These are phyloP conservation scores for Tetanocera ferruginea DNA, from an alignment of 2,888 invertebrate genomes.

Conservation along the genomic window DNA sequence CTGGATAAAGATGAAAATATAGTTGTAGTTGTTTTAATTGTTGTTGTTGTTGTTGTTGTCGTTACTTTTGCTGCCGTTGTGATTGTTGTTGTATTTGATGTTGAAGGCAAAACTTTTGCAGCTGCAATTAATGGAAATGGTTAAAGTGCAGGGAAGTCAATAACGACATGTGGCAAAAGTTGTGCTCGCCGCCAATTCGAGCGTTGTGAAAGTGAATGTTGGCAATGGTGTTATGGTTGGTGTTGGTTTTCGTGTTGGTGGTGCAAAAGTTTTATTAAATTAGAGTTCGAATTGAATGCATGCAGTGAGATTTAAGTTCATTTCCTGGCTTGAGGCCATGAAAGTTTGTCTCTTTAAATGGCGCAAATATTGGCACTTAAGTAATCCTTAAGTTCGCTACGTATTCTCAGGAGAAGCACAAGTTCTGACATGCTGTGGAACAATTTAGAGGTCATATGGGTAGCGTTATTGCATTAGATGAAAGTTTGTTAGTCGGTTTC, in stretches of 20 bases:
- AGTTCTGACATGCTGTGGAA: too few species aligned
- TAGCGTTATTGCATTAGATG: too few species aligned
- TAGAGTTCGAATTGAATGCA: not conserved
- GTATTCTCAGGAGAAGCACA: too few species aligned
- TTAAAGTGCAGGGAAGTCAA: conserved; percentile 36
- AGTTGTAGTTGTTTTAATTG: not conserved
- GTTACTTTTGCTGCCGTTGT: not conserved
- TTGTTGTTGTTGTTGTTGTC: not conserved
- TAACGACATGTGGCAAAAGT: conserved; percentile 26
- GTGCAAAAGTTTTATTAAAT: not conserved
- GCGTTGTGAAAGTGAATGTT: not conserved
- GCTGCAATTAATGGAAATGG: conserved; percentile 35
- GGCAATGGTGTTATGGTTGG: not conserved
- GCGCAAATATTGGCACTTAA: too few species aligned
- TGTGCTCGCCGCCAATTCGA: not conserved
- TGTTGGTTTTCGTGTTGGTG: not conserved
- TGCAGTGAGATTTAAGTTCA: not conserved
- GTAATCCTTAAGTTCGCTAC: too few species aligned
- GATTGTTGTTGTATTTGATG: not conserved
- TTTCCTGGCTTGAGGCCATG: not conserved
- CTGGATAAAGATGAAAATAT: not conserved
- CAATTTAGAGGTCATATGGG: too few species aligned
- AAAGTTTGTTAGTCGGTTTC: too few species aligned
- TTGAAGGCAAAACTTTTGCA: conserved; percentile 16
- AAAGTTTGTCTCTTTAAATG: not conserved